phyloP scores from a whole-genome alignment of 2,888 invertebrate genomes.

The Phalera bucephala region DNA sequence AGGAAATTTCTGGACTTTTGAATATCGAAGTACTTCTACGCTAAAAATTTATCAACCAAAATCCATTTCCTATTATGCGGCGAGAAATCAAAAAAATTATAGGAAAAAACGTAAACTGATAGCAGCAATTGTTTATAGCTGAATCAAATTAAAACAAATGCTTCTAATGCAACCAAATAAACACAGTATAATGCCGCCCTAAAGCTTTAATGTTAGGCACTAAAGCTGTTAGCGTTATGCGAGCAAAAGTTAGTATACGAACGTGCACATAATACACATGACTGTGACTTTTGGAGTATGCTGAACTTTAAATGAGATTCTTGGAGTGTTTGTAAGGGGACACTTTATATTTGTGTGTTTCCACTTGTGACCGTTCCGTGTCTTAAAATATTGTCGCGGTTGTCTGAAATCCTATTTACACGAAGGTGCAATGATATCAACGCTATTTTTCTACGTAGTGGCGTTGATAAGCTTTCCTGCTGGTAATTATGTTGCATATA shows the following conservation, averaged over 20 bases:
- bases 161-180: constrained; percentile 26
- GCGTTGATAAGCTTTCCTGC: constrained; percentile 6
- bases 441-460: constrained; percentile 8
- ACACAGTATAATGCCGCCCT: constrained; percentile 33
- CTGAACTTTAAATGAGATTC: constrained; percentile 66
- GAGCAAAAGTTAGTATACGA: constrained; percentile 40
- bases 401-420: constrained; percentile 2
- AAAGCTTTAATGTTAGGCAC: constrained; percentile 36
- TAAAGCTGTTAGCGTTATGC: constrained; percentile 44
- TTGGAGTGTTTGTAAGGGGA: constrained; percentile 57
- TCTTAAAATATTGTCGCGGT: constrained; percentile 18
- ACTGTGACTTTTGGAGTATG: constrained; percentile 52
- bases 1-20: no score
- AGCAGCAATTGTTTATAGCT: no score
- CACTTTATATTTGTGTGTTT: constrained; percentile 46
- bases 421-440: constrained; percentile 1
- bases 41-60: no score
- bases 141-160: constrained; percentile 14
- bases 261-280: constrained; percentile 48
- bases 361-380: constrained; percentile 30
- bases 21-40: no score
- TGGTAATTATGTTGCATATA: not conserved
- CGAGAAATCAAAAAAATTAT: no score
- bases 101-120: no score
- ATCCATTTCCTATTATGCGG: no score